These are phyloP conservation scores for Tenrec ecaudatus DNA, from an alignment of 2,113 vertebrate species.

Conservation along the genomic window DNA sequence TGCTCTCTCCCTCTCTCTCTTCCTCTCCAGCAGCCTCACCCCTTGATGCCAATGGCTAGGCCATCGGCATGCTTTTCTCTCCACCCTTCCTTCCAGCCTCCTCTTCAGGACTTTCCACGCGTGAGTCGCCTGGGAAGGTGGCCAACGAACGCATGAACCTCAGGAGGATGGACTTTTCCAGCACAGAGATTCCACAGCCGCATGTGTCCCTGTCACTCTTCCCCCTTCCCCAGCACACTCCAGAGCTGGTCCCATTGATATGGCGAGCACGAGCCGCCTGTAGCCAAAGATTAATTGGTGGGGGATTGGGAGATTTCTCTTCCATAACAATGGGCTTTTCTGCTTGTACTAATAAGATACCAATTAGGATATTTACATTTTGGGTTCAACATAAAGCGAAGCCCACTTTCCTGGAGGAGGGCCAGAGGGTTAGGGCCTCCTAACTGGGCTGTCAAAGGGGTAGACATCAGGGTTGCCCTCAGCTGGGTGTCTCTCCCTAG, in stretches of 20 bases:
- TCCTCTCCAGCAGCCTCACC: neutral
- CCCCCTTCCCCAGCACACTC: neutral
- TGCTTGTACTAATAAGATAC: conserved; percentile 58
- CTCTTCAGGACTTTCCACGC: rapidly evolving
- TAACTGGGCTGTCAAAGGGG: neutral
- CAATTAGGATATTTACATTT: conserved; percentile 75
- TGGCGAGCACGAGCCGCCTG: neutral
- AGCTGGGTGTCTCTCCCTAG: neutral
- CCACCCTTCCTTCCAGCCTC: neutral
- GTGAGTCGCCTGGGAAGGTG: neutral
- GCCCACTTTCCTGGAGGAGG: conserved; percentile 24
- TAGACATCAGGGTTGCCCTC: neutral
- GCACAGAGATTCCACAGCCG: neutral
- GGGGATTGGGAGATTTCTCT: conserved; percentile 72
- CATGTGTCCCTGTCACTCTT: neutral
- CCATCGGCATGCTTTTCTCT: neutral
- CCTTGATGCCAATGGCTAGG: neutral
- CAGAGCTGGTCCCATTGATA: neutral
- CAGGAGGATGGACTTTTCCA: neutral
- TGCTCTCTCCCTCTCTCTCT: neutral
- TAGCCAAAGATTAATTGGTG: conserved; percentile 76
- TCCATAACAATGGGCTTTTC: conserved; percentile 69
- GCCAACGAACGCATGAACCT: neutral
- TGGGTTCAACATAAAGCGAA: conserved; percentile 24
- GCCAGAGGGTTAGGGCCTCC: neutral